Conservation (phyloP, 2,113 vertebrate genomes). For the Ploceus nigricollis region DNA sequence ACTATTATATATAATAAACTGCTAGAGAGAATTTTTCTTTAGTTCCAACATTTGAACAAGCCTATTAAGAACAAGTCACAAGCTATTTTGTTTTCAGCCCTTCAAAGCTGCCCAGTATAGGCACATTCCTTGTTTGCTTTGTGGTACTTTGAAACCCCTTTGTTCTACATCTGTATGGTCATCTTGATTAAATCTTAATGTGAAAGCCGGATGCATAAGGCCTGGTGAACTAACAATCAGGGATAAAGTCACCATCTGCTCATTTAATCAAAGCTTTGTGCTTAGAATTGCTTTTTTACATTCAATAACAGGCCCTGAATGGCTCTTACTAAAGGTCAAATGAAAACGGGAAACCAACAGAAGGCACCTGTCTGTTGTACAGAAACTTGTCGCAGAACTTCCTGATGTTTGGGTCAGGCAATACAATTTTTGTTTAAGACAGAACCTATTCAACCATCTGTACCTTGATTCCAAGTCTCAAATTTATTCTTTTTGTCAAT, state of each 20-base stretch:
- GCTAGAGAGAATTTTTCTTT: not conserved
- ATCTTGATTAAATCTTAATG: constrained; percentile 55
- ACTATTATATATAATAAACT: not conserved
- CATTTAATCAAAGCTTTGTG: constrained; percentile 11
- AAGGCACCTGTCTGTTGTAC: not conserved
- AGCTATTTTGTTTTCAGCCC: constrained; percentile 10
- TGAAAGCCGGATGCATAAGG: not conserved
- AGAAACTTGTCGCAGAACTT: not conserved
- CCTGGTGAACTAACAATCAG: not conserved
- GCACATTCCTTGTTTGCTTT: constrained; percentile 13
- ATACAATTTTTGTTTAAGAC: not conserved
- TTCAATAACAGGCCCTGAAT: not conserved
- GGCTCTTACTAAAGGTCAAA: not conserved
- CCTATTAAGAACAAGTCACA: not conserved
- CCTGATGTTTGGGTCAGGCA: not conserved
- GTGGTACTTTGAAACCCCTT: constrained; percentile 3
- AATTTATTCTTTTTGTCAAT: not conserved
- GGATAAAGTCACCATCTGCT: constrained; percentile 64
- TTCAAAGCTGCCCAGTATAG: not conserved
- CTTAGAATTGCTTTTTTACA: constrained; percentile 32
- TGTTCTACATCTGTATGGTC: constrained; percentile 26
- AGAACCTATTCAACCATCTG: not conserved
- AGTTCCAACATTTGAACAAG: not conserved
- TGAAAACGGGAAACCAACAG: constrained; percentile 19
- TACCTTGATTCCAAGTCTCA: not conserved